Evolutionary conservation across 2,797 vertebrate species (phyloP).

Genomic region (Alfaro cultratus): DNA sequence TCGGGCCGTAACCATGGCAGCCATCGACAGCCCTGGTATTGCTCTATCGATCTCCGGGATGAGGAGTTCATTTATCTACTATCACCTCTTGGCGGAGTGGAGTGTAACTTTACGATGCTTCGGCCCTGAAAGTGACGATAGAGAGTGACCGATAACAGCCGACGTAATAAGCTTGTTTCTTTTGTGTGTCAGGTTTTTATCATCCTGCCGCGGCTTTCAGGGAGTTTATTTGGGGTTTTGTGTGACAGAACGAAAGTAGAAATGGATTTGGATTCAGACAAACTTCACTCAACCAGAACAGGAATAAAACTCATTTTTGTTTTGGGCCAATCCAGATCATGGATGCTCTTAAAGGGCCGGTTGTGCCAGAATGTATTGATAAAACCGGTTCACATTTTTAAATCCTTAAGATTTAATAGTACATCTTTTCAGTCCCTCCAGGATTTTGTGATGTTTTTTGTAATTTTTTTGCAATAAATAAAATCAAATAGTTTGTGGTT

Average conservation of each 20-base stretch:
- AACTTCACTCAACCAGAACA: no score
- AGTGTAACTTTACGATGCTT: conserved; percentile 48
- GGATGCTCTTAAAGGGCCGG: no score
- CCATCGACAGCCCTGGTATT: conserved; percentile 76
- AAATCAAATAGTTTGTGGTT: no score
- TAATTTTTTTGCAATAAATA: no score
- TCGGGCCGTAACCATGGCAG: conserved; percentile 81
- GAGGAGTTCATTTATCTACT: conserved; percentile 81
- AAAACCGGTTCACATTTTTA: no score
- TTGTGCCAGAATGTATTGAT: no score
- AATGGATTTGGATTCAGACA: background rate
- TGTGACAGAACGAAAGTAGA: background rate
- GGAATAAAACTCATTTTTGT: no score
- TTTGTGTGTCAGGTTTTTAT: conserved; percentile 28
- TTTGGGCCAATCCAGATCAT: no score
- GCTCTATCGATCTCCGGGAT: conserved; percentile 71
- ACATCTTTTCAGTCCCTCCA: no score
- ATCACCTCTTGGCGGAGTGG: conserved; percentile 76
- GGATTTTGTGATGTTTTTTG: no score
- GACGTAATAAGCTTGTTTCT: conserved; percentile 6
- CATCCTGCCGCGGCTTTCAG: background rate
- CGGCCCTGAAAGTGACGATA: conserved; percentile 34
- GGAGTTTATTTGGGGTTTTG: background rate
- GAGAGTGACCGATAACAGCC: conserved; percentile 25
- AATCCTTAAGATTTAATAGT: no score